Base-by-base conservation (phyloP, 1,140 invertebrate species). In the Neotoxoptera formosana region DNA sequence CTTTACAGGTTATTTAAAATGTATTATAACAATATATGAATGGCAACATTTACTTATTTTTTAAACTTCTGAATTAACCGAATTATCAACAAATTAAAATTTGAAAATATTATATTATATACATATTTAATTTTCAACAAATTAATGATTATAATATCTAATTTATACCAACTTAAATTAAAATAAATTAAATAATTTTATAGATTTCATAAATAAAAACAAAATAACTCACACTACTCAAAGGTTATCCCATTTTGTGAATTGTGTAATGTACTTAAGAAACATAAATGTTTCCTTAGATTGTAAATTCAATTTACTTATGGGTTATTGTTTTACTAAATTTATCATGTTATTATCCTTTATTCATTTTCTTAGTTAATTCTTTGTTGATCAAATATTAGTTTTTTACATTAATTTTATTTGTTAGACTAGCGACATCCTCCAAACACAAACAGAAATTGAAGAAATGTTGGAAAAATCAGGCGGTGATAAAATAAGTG, bases 391-490 rank as follows among this genome's bases (percentile, higher is more conserved):
- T 41, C 41, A 1, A 90, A 53, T 53, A 8, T 88, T 56, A 56
- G 21, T 90, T 84, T 53, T 51, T 51, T 81, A 7, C 30, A 48
- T 84, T 91, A 20, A 21, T 25, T 34, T 83, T 53, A 30, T 92
- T 86, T 30, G n/a, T 23, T 56, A 93, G 91, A 93, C 81, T 93
- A 56, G 48, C 23, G 91, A 53, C 20, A 86, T 41, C 51, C 91
- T 30, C 36, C 81, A 56, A 93, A 93, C 76, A 86, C 76, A 93
- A 93, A 60, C 60, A n/a, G 91, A 93, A 84, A 36, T 86, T 93
- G 81, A 93, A n/a, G 81, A 91, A 91, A 47, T 67, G 23, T 41
- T 76, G 21, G 60, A 76, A 36, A 84, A 86, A 90, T 90, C 89
- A n/a, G 36, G 4, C 0, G 30, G n/a, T 86, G 81, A 93, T 86